Percentiles rank a stretch among this genome's conserved stretches.
These are phyloP conservation scores for Acanthoscelides obtectus DNA, from an alignment of 2,888 invertebrate species.

Conservation along the genomic window DNA sequence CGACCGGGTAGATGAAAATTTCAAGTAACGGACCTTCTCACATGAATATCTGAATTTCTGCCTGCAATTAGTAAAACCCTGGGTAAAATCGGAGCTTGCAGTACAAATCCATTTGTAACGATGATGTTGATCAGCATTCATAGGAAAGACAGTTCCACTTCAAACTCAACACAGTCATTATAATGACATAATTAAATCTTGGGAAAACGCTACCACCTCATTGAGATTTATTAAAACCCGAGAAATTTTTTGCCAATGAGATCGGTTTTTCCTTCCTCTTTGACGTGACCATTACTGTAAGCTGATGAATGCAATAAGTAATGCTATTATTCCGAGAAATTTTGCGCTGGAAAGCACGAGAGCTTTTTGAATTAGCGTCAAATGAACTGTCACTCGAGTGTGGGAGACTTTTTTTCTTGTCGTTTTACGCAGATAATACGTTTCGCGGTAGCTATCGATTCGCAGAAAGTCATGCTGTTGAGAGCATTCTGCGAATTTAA, in stretches of 20 bases:
- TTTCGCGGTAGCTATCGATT: not conserved
- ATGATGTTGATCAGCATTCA: not conserved
- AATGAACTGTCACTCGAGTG: not conserved
- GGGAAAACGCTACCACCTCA: not conserved
- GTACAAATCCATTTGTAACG: not conserved
- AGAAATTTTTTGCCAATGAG: not conserved
- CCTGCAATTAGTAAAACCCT: not conserved
- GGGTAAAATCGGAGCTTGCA: too few species aligned
- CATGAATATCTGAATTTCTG: not conserved
- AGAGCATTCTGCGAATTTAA: not conserved
- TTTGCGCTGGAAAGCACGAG: not conserved
- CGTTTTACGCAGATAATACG: not conserved
- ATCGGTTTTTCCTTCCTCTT: not conserved
- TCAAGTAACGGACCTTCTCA: too few species aligned
- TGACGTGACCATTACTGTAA: not conserved
- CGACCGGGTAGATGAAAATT: too few species aligned
- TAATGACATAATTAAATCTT: not conserved
- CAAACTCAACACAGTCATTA: not conserved
- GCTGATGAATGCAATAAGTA: not conserved
- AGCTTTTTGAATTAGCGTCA: not conserved
- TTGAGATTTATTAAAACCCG: not conserved
- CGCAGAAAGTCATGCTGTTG: not conserved
- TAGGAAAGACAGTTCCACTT: not conserved
- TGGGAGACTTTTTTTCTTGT: not conserved
- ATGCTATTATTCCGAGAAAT: not conserved